A percentile compares a stretch with the other conserved stretches of the same genome.
These are phyloP conservation scores for Luperina nickerlii DNA, from an alignment of 2,888 invertebrate genomes.

Conservation along the genomic window DNA sequence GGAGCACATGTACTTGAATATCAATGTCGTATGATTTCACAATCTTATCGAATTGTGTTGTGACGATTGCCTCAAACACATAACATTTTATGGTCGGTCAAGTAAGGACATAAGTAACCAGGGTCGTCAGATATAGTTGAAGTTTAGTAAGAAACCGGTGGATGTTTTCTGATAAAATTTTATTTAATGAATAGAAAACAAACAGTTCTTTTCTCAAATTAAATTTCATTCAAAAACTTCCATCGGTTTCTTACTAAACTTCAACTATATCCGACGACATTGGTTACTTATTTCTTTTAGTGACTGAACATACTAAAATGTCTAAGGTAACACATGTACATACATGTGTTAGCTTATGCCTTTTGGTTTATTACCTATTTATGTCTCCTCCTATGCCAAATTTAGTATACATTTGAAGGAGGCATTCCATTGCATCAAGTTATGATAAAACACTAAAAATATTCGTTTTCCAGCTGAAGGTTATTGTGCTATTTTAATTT, in stretches of 20 bases:
- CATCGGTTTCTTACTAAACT: no score
- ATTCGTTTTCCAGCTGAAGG: background rate
- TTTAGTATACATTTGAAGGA: constrained; percentile 4
- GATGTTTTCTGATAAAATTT: no score
- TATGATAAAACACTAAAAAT: constrained; percentile 14
- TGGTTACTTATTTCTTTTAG: no score
- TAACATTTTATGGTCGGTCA: constrained; percentile 28
- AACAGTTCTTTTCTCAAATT: no score
- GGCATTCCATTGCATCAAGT: constrained; percentile 17
- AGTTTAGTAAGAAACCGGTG: no score
- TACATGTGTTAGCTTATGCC: constrained; percentile 46
- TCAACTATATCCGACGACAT: no score
- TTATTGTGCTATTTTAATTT: constrained; percentile 12
- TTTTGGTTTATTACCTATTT: constrained; percentile 53
- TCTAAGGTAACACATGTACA: no score
- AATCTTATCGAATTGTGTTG: constrained; percentile 81
- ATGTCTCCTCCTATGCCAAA: constrained; percentile 9
- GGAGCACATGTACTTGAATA: constrained; percentile 66
- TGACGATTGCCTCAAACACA: constrained; percentile 61
- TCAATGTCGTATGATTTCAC: constrained; percentile 81
- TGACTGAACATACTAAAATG: no score
- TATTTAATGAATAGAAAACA: no score
- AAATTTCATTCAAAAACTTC: no score
- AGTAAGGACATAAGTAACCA: no score
- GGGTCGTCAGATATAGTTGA: no score